Percentiles rank a stretch among this genome's conserved stretches.
Evolutionary conservation across 92 coral and sea anemone species (phyloP).

Genomic region (Palythoa grandis): DNA sequence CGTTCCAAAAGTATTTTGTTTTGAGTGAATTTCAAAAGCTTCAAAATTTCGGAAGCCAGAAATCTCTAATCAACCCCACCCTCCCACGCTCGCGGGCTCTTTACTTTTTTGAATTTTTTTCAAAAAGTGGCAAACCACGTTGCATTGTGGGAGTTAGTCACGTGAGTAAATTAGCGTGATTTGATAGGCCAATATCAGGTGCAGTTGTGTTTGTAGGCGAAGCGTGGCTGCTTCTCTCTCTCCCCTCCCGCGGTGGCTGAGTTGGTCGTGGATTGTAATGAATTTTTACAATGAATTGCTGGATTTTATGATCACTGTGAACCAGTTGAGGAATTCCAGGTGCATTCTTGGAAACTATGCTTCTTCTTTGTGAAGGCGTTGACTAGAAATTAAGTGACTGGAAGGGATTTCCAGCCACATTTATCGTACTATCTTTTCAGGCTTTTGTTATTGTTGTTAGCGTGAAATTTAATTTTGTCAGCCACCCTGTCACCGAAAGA

Average conservation of each 20-base stretch:
- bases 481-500: conserved; percentile 33
- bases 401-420: conserved; percentile 43
- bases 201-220: conserved; percentile 46
- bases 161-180: conserved; percentile 42
- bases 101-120: background rate
- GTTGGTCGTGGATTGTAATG: conserved; percentile 79
- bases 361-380: conserved; percentile 38
- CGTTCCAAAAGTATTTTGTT: background rate
- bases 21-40: background rate
- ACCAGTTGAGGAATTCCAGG: conserved; percentile 53
- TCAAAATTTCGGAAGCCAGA: conserved; percentile 4
- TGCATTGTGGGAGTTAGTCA: conserved; percentile 52
- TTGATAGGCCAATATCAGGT: conserved; percentile 45
- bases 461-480: conserved; percentile 70
- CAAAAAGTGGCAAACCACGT: conserved; percentile 27
- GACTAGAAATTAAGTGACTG: conserved; percentile 47
- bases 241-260: conserved; percentile 85
- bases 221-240: conserved; percentile 73
- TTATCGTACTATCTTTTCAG: conserved; percentile 49
- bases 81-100: background rate
- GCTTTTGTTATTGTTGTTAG: conserved; percentile 89
- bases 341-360: conserved; percentile 57
- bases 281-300: conserved; percentile 72
- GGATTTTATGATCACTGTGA: conserved; percentile 50
- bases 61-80: background rate